These are phyloP conservation scores for Elymnias hypermnestra DNA, from an alignment of 1,140 invertebrate species.

Conservation along the genomic window DNA sequence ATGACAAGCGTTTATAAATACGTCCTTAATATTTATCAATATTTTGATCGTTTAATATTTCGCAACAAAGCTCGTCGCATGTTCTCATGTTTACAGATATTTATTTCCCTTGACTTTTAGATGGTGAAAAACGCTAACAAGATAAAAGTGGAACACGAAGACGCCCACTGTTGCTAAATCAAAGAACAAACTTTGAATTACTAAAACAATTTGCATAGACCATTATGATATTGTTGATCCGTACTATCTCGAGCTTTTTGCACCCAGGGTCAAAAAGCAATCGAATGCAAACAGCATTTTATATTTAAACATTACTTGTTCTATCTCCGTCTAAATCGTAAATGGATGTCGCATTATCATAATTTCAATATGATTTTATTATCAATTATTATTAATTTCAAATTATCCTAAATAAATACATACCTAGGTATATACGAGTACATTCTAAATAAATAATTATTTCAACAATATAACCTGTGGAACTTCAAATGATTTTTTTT, in stretches of 20 bases:
- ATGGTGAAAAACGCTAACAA: constrained; percentile 14
- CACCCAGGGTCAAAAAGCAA: constrained; percentile 12
- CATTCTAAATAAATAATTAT: too few relatives aligned
- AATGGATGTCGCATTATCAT: too few relatives aligned
- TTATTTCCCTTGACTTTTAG: constrained; percentile 30
- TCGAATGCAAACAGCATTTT: background rate
- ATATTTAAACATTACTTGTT: background rate
- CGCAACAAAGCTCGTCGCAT: constrained; percentile 3
- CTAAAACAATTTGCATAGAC: constrained; percentile 18
- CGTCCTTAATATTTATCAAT: constrained; percentile 5
- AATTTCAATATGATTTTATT: too few relatives aligned
- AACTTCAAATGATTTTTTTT: too few relatives aligned
- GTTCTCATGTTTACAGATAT: constrained; percentile 8
- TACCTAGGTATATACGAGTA: too few relatives aligned
- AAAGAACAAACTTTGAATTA: constrained; percentile 15
- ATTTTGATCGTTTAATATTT: constrained; percentile 6
- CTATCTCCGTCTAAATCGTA: background rate
- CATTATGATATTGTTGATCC: constrained; percentile 15
- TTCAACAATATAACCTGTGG: too few relatives aligned
- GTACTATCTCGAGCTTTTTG: constrained; percentile 11
- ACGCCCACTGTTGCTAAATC: constrained; percentile 27
- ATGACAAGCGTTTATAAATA: constrained; percentile 1
- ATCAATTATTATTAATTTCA: too few relatives aligned
- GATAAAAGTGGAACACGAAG: constrained; percentile 17
- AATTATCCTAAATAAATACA: too few relatives aligned